These are phyloP conservation scores for Xiphophorus hellerii DNA, from an alignment of 2,113 vertebrate genomes.

Conservation along the genomic window DNA sequence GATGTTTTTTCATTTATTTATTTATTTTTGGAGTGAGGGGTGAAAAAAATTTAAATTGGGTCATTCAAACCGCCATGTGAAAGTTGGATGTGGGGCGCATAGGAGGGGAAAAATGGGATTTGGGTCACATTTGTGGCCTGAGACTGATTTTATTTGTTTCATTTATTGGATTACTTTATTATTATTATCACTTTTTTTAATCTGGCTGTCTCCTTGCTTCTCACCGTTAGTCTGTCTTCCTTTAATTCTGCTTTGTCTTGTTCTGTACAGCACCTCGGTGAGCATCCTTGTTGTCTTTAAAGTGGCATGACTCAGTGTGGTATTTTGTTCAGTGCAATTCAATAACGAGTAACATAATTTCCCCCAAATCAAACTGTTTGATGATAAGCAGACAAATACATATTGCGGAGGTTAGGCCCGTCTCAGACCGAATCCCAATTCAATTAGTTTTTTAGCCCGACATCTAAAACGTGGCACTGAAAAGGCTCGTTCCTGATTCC, in stretches of 20 bases:
- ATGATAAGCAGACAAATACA: background rate
- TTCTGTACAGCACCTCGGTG: background rate
- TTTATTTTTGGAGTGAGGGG: too few relatives aligned
- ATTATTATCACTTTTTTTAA: too few relatives aligned
- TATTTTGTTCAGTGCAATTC: background rate
- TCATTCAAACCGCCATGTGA: too few relatives aligned
- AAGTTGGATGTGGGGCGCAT: too few relatives aligned
- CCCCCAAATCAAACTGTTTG: background rate
- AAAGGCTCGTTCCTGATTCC: background rate
- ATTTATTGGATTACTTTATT: background rate
- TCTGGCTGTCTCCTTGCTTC: background rate
- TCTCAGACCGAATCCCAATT: background rate
- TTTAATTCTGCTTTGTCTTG: background rate
- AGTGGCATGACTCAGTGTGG: background rate
- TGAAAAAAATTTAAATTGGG: background rate
- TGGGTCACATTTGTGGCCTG: too few relatives aligned
- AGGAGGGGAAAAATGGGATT: too few relatives aligned
- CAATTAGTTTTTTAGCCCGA: background rate
- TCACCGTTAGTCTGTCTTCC: background rate
- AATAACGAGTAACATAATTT: too few relatives aligned
- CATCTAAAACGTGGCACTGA: background rate
- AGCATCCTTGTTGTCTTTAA: background rate
- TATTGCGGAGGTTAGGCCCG: background rate
- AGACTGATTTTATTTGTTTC: background rate
- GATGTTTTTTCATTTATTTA: too few relatives aligned